These are phyloP conservation scores for Alcis repandata DNA, from an alignment of 2,888 invertebrate species.

Conservation along the genomic window DNA sequence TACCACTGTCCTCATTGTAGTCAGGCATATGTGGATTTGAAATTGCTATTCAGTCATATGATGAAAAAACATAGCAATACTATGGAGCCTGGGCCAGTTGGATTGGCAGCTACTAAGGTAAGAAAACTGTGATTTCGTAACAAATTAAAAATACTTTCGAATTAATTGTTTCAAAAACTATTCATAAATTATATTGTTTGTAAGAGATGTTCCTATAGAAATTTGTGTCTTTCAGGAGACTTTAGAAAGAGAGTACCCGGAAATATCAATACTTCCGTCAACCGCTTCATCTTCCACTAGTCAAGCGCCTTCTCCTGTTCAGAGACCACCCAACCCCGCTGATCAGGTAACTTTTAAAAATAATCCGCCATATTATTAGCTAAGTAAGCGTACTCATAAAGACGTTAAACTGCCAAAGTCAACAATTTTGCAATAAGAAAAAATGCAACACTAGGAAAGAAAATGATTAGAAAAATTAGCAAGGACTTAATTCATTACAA, in stretches of 20 bases:
- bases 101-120: constrained; percentile 84
- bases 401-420: too few relatives aligned
- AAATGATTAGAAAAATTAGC: too few relatives aligned
- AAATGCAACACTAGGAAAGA: too few relatives aligned
- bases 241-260: constrained; percentile 83
- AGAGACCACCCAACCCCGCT: constrained; percentile 78
- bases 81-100: constrained; percentile 76
- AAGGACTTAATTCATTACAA: too few relatives aligned
- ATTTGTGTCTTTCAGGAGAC: constrained; percentile 75
- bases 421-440: too few relatives aligned
- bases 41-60: constrained; percentile 81
- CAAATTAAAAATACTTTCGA: too few relatives aligned
- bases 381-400: too few relatives aligned
- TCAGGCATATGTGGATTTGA: constrained; percentile 81
- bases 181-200: background rate
- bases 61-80: constrained; percentile 80
- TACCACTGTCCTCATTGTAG: constrained; percentile 82
- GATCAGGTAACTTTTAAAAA: constrained; percentile 68
- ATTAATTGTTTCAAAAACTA: too few relatives aligned
- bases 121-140: constrained; percentile 32
- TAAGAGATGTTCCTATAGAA: constrained; percentile 33
- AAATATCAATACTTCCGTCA: constrained; percentile 83
- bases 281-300: constrained; percentile 79
- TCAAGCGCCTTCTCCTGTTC: constrained; percentile 77
- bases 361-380: background rate